Percentiles rank a stretch among this genome's conserved stretches.
Evolutionary conservation across 2,797 vertebrate species (phyloP).

Genomic region (Tapirus indicus): DNA sequence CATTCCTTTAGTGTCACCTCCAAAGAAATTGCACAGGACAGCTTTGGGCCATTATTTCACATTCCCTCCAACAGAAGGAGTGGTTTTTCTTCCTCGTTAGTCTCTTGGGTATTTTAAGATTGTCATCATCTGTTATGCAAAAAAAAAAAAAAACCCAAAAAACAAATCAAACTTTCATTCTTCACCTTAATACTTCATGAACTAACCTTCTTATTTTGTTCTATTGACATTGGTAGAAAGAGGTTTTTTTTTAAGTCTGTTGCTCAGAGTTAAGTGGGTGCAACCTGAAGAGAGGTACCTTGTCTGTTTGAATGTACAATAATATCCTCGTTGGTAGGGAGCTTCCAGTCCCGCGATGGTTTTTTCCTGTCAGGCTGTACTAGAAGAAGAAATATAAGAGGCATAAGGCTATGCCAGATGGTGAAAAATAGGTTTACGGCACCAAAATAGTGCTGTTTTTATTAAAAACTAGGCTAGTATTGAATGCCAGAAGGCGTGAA

Average conservation of each 20-base stretch:
- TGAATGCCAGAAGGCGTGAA: constrained; percentile 58
- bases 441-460: constrained; percentile 71
- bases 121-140: constrained; percentile 44
- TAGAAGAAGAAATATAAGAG: constrained; percentile 62
- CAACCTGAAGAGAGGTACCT: not conserved
- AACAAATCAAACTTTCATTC: not conserved
- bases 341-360: not conserved
- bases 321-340: not conserved
- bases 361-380: constrained; percentile 43
- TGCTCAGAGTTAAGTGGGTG: not conserved
- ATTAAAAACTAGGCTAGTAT: constrained; percentile 67
- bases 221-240: constrained; percentile 26
- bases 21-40: not conserved
- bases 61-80: constrained; percentile 24
- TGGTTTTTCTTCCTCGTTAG: not conserved
- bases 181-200: constrained; percentile 18
- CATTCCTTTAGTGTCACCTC: not conserved
- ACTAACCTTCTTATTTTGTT: constrained; percentile 35
- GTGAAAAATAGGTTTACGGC: constrained; percentile 67
- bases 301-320: not conserved
- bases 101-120: constrained; percentile 67
- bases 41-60: not conserved
- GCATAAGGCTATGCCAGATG: constrained; percentile 72
- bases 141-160: not conserved
- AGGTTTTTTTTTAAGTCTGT: not conserved